Conservation (phyloP, 1,140 invertebrate species). For the Condylostylus longicornis region DNA sequence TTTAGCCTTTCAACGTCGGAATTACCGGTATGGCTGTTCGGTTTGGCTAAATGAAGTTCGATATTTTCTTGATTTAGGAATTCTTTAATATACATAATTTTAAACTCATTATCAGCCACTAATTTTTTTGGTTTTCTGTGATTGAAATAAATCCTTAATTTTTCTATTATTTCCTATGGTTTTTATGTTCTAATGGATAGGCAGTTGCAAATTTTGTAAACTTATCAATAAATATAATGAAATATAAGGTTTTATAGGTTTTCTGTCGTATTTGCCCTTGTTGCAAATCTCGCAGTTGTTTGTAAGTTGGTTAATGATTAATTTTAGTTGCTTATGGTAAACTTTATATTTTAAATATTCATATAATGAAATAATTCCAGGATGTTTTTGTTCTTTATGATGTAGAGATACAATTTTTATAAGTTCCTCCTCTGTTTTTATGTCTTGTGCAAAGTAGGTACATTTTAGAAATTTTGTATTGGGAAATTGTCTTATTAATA, state of each 20-base stretch:
- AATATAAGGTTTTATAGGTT: slow-evolving; percentile 8
- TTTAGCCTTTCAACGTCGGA: slow-evolving; percentile 6
- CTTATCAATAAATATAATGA: slow-evolving; percentile 9
- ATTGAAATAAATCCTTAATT: too few relatives aligned
- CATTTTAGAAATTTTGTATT: background rate
- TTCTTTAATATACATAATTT: slow-evolving; percentile 9
- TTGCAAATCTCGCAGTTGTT: slow-evolving; percentile 12
- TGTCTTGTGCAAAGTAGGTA: slow-evolving; percentile 4
- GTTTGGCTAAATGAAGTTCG: slow-evolving; percentile 9
- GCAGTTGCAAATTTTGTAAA: too few relatives aligned
- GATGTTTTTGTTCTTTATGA: too few relatives aligned
- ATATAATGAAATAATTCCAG: slow-evolving; percentile 8
- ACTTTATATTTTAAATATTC: slow-evolving; percentile 7
- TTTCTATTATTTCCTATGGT: too few relatives aligned
- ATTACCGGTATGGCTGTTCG: slow-evolving; percentile 1
- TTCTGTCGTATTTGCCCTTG: slow-evolving; percentile 10
- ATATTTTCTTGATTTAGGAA: slow-evolving; percentile 8
- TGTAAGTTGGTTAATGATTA: slow-evolving; percentile 9
- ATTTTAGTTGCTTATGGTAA: slow-evolving; percentile 8
- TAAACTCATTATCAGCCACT: slow-evolving; percentile 10
- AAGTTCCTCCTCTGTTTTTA: too few relatives aligned
- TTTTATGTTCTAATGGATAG: too few relatives aligned
- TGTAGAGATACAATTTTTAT: too few relatives aligned
- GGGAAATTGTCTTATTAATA: background rate
- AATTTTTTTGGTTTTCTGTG: slow-evolving; percentile 7